These are phyloP conservation scores for Lasioglossum villosulum DNA, from an alignment of 2,888 invertebrate species.

Conservation along the genomic window DNA sequence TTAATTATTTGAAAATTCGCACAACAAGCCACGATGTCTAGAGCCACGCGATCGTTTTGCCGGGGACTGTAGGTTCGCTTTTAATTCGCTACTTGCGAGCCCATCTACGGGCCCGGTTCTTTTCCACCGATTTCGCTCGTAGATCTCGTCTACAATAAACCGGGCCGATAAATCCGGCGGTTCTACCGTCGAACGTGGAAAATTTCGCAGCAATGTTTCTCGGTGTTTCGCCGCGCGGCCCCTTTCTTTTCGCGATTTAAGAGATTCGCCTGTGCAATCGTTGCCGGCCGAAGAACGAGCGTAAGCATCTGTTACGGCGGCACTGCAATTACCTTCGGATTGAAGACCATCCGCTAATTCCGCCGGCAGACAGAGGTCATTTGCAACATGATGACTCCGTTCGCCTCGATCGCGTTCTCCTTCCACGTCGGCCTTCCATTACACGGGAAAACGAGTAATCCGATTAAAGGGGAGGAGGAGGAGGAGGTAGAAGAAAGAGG, in stretches of 20 bases:
- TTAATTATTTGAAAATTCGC: neutral
- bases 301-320: constrained; percentile 72
- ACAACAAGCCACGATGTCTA: neutral
- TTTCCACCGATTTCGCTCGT: constrained; percentile 9
- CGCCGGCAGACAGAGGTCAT: constrained; percentile 71
- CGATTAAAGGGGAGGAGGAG: constrained; percentile 50
- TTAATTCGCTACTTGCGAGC: neutral
- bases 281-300: constrained; percentile 35
- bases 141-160: neutral
- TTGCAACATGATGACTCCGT: constrained; percentile 72
- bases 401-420: constrained; percentile 53
- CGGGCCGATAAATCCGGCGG: neutral
- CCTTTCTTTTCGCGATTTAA: constrained; percentile 61
- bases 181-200: neutral
- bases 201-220: neutral
- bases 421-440: constrained; percentile 43
- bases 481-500: neutral
- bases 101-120: neutral
- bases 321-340: constrained; percentile 69
- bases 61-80: neutral
- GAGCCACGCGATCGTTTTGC: neutral
- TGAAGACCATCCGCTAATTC: constrained; percentile 72
- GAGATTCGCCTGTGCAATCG: constrained; percentile 59
- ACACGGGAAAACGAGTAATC: constrained; percentile 58
- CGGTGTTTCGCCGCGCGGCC: neutral